A percentile compares a stretch with the other conserved stretches of the same genome.
Evolutionary conservation across 2,113 vertebrate species (phyloP).

Genomic region (Pituophis catenifer): DNA sequence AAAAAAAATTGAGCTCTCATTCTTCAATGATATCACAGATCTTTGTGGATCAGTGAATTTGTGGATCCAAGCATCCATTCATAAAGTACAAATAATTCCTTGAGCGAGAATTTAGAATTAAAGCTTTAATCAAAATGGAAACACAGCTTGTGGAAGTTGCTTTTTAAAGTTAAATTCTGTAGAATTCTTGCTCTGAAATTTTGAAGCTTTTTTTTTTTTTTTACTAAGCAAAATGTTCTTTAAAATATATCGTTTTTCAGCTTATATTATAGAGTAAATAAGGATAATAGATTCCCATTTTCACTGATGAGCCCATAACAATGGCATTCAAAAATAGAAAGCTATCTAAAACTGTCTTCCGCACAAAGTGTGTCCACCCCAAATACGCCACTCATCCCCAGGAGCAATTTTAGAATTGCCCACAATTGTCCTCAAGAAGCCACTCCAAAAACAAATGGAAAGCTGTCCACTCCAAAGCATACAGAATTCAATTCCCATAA

Average conservation of each 20-base stretch:
- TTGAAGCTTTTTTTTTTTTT: neutral
- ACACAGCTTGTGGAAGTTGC: neutral
- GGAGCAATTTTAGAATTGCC: neutral
- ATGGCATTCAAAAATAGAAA: neutral
- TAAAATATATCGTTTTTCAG: accelerated
- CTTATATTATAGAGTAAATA: neutral
- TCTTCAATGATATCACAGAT: neutral
- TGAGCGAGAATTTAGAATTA: neutral
- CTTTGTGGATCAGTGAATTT: neutral
- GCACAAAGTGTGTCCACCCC: neutral
- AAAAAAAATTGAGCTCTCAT: neutral
- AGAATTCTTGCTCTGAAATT: accelerated
- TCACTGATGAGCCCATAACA: accelerated
- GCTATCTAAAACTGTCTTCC: neutral
- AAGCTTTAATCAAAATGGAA: neutral
- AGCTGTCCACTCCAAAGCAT: neutral
- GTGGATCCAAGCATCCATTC: neutral
- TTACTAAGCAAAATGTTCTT: neutral
- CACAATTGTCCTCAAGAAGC: neutral
- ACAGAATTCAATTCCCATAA: neutral
- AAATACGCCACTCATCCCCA: neutral
- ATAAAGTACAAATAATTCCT: neutral
- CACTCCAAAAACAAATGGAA: neutral
- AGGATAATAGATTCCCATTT: accelerated
- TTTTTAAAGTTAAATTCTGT: neutral